Evolutionary conservation across 1,140 invertebrate species (phyloP), one percentile per base, ranked within the genome.

Genomic region (Octopus bimaculoides): DNA sequence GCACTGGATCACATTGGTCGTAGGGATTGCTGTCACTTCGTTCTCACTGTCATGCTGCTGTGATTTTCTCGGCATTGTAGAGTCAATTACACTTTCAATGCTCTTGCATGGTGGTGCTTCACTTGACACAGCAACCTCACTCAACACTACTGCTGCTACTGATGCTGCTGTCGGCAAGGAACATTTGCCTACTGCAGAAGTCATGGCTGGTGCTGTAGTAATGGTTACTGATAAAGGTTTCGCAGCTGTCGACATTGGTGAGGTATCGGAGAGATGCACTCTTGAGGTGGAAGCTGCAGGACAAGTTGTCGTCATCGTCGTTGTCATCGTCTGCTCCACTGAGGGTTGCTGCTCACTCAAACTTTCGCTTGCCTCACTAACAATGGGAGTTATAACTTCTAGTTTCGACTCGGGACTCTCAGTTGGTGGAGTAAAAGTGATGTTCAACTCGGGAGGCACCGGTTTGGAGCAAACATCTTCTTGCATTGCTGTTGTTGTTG

Each of bases 161-260:
- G 81, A 0, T 81, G 83, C 77, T 80, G 84, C 61, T 84, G 79
- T 54, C 66, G 83, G n/a, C 76, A 82, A 78, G n/a, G 54, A 78
- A 79, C 74, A 77, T 85, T 75, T 52, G 75, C 79, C 85, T 81
- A 78, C 81, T 53, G 79, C 88, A 88, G 41, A 82, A 77, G 83
- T 61, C 66, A 88, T 26, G 61, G 69, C 66, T 80, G 53, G 20
- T 79, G 75, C 71, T 81, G 56, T 69, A 87, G 66, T 87, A 77
- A 56, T 52, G 79, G 77, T 20, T 82, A 77, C 76, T 79, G 54
- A 75, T 81, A 78, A 7, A 81, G 74, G 77, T 81, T 77, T 66
- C 80, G 81, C 26, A 77, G 77, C 55, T 82, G 81, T 52, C 78
- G 69, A 5, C 55, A 56, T 61, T 82, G 81, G 6, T 81, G 82